Evolutionary conservation across 2,888 invertebrate species (phyloP).

Genomic region (Drosophila incognita): DNA sequence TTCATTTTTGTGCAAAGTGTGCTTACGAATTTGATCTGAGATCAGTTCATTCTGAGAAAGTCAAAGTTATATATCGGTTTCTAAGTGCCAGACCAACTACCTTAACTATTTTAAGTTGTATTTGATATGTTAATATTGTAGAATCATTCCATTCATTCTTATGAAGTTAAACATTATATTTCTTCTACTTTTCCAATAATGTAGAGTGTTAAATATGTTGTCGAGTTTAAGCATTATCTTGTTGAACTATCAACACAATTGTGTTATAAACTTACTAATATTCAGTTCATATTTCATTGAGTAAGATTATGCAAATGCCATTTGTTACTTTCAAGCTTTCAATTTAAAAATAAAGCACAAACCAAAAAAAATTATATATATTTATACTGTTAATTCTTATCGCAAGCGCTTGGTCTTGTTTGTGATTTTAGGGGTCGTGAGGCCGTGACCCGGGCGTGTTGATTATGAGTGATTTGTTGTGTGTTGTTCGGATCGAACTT

Average conservation of each 20-base stretch:
- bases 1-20: background rate
- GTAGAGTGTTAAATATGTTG: constrained; percentile 13
- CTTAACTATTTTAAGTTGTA: background rate
- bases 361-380: background rate
- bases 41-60: background rate
- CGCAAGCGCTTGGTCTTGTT: constrained; percentile 16
- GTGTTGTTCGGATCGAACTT: constrained; percentile 72
- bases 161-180: background rate
- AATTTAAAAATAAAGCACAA: constrained; percentile 4
- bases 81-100: background rate
- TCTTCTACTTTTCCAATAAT: background rate
- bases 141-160: background rate
- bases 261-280: background rate
- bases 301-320: background rate
- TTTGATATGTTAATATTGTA: background rate
- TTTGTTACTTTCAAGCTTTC: constrained; percentile 2
- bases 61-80: background rate
- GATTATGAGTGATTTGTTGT: constrained; percentile 52
- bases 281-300: background rate
- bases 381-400: constrained; percentile 36
- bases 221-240: background rate
- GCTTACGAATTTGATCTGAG: background rate
- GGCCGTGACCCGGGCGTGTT: constrained; percentile 50
- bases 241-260: background rate
- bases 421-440: constrained; percentile 36